Base-by-base conservation (phyloP, 1,140 invertebrate species). In the Bombus sibiricus region DNA sequence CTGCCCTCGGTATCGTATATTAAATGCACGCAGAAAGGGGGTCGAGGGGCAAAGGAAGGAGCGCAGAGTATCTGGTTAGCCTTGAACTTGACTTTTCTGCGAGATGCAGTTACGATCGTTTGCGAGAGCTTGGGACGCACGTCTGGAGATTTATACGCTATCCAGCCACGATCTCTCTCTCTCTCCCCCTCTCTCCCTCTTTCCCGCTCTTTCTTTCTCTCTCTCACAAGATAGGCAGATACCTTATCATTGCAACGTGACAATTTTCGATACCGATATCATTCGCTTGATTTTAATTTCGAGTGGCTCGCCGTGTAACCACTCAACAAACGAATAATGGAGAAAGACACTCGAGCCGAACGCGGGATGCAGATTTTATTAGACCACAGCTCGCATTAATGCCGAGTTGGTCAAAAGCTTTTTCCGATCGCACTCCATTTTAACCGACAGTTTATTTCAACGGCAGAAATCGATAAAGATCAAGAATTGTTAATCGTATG, bases 21-120 rank as follows among this genome's bases (percentile, higher is more conserved):
- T 81, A 81, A 86, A 86, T 74, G 76, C 76, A 74, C 75, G 74
- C 78, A 47, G 81, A 87, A 78, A 85, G 76, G 32, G 41, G 66
- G 62, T 32, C n/a, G 77, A 72, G 78, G 66, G 72, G 57, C 39
- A 78, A 64, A 71, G 53, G 80, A 80, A 59, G 73, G 64, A 81
- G 85, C 69, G 79, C 76, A 34, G 62, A 81, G 57, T 75, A 77
- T 86, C 89, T 88, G 72, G 83, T 88, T 86, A 83, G 83, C 89
- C 89, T 90, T 91, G 89, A 91, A 91, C 89, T 90, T 91, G 89
- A 88, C 89, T 91, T 90, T 90, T 91, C 83, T 87, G 85, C 81
- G 75, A 71, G 84, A 88, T 85, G 83, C 81, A 75, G 80, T 80
- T 72, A 83, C 73, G 43, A 81, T 84, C 85, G 85, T 81, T 74